Conservation (phyloP, 2,797 vertebrate species). For the Glossophaga mutica region DNA sequence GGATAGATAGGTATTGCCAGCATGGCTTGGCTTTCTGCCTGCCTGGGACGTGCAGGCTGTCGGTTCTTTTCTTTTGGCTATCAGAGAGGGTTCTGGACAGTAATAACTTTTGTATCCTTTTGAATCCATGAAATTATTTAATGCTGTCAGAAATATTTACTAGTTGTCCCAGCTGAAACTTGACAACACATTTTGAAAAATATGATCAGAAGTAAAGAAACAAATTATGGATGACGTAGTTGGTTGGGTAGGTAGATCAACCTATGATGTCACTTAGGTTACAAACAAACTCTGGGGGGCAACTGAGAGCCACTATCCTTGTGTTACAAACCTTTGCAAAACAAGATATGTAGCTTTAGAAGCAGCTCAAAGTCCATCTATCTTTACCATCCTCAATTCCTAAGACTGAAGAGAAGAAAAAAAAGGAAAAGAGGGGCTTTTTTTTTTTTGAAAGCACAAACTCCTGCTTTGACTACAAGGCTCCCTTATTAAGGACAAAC, state of each 20-base stretch:
- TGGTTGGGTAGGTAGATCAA: not conserved
- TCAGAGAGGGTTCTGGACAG: not conserved
- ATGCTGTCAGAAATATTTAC: not conserved
- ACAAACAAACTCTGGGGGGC: not conserved
- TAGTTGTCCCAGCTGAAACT: not conserved
- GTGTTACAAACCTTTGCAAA: not conserved
- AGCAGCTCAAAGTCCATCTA: not conserved
- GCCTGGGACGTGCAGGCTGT: not conserved
- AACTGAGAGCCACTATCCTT: not conserved
- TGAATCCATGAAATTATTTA: not conserved
- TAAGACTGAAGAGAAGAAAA: not conserved
- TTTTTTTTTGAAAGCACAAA: not conserved
- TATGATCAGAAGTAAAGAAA: not conserved
- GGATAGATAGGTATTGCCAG: not conserved
- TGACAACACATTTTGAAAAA: not conserved
- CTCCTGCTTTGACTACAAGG: not conserved
- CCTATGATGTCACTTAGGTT: not conserved
- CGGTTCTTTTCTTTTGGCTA: not conserved
- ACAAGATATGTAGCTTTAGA: not conserved
- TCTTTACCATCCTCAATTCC: not conserved
- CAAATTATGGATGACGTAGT: not conserved
- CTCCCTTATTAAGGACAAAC: not conserved
- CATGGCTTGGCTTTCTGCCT: not conserved
- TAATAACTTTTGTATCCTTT: not conserved
- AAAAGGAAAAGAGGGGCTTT: not conserved